Base-by-base conservation (phyloP, 2,113 vertebrate species). In the Apteryx owenii region DNA sequence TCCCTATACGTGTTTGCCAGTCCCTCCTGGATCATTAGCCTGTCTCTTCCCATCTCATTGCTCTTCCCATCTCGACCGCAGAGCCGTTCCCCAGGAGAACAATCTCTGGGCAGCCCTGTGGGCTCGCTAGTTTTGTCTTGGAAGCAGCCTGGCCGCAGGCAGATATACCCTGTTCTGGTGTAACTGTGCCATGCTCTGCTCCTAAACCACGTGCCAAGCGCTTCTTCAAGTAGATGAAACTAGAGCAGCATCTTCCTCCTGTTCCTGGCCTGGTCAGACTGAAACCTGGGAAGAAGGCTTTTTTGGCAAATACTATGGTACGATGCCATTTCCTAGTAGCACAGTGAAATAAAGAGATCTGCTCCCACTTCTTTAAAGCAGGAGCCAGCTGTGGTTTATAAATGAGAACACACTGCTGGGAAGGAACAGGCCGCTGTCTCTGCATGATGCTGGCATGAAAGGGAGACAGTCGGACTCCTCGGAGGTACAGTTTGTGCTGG, bases 51-150 rank as follows among this genome's bases (percentile, higher is more conserved):
- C n/a, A 14, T 38, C 36, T 38, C 36, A 7, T 38, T 38, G 36
- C 36, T 38, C 36, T 38, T 38, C 36, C 36, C 36, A 38, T 38
- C 36, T 38, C 36, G 36, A 38, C 36, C 36, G 36, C 36, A 38
- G 25, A 71, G 56, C 70, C 0, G 0, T 42, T 56, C 22, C 6
- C 10, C 0, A 0, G 6, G 20, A 53, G 0, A 1, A 20, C 44
- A 61, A 38, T 73, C 38, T 80, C 44, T 58, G 68, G 66, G 38
- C 79, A 19, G 38, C 42, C 50, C 76, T 51, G 56, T 36, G 80
- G 61, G 29, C 17, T 82, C 29, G 71, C 65, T n/a, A 58, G n/a
- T 48, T 82, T 82, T 36, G 17, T 85, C 36, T 31, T 62, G 61
- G 71, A 79, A 65, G 60, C 69, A 96, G 28, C 51, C 20, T 85